Evolutionary conservation across 2,888 invertebrate genomes (phyloP), one percentile per base, ranked within the genome.

Genomic region (Neria commutata): DNA sequence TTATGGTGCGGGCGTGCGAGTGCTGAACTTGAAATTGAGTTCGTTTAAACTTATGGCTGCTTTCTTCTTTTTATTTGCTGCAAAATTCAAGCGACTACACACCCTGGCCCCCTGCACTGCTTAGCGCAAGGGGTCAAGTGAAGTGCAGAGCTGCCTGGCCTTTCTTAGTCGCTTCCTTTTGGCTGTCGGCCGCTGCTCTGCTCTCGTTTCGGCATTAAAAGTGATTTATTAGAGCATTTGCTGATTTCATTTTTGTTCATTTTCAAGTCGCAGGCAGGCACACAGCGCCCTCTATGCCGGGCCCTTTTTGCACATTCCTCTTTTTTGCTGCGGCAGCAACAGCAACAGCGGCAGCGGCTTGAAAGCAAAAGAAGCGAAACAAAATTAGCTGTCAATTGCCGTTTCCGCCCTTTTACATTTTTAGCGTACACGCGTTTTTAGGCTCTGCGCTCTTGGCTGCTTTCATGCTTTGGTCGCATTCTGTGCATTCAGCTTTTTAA

Each of bases 211-310:
- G 19, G 21, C 14, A 19, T 42, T 37, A 21, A 50, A 29, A 50
- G 50, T 50, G 50, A 50, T 50, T 50, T 50, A 50, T 49, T 50
- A 34, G 19, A 21, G 21, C 50, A 23, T 50, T 50, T 50, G 19
- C 50, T 50, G 50, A 50, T 50, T 50, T 34, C 33, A 23, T 33
- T 33, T 21, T 8, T 8, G 14, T 33, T 3, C 29, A 8, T 50
- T 33, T 19, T 19, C 14, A n/a, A n/a, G n/a, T n/a, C n/a, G n/a
- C n/a, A n/a, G n/a, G n/a, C n/a, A n/a, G n/a, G n/a, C n/a, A n/a
- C n/a, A n/a, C n/a, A n/a, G n/a, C n/a, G n/a, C n/a, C n/a, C n/a
- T n/a, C n/a, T n/a, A n/a, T n/a, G n/a, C n/a, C n/a, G n/a, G n/a
- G n/a, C n/a, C n/a, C n/a, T n/a, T 19, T n/a, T 45, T n/a, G 16